Evolutionary conservation across 2,888 invertebrate genomes (phyloP).

Genomic region (Pegoplata infirma): DNA sequence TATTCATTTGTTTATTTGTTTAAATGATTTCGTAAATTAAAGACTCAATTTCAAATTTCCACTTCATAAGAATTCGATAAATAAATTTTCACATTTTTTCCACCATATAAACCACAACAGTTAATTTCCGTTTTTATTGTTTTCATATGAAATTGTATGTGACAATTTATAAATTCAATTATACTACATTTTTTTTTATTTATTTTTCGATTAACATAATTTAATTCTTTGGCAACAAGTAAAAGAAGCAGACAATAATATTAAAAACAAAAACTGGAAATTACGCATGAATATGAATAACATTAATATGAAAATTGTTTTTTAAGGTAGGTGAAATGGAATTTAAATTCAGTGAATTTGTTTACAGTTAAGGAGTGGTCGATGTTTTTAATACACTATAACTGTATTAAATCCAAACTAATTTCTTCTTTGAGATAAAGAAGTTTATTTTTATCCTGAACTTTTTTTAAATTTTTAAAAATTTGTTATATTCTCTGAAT

Average conservation of each 20-base stretch:
- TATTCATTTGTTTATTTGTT: no score
- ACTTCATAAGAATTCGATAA: not conserved
- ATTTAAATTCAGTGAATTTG: no score
- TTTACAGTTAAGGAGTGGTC: no score
- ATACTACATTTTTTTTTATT: no score
- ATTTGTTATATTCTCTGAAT: no score
- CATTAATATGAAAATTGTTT: not conserved
- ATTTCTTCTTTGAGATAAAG: no score
- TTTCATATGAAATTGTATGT: constrained; percentile 8
- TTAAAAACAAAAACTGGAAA: not conserved
- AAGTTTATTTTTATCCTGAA: no score
- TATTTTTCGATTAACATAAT: constrained; percentile 39
- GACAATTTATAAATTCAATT: constrained; percentile 49
- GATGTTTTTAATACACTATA: no score
- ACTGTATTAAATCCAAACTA: no score
- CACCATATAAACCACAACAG: constrained; percentile 22
- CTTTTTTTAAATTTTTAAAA: no score
- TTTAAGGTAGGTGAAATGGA: not conserved
- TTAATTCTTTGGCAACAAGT: constrained; percentile 38
- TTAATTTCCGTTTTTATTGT: constrained; percentile 39
- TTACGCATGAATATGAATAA: not conserved
- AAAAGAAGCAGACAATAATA: not conserved
- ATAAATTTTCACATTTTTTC: not conserved
- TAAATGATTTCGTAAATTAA: not conserved
- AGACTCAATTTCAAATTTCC: not conserved